A percentile compares a stretch with the other conserved stretches of the same genome.
Evolutionary conservation across 2,113 vertebrate species (phyloP).

Genomic region (Dasypus novemcinctus): DNA sequence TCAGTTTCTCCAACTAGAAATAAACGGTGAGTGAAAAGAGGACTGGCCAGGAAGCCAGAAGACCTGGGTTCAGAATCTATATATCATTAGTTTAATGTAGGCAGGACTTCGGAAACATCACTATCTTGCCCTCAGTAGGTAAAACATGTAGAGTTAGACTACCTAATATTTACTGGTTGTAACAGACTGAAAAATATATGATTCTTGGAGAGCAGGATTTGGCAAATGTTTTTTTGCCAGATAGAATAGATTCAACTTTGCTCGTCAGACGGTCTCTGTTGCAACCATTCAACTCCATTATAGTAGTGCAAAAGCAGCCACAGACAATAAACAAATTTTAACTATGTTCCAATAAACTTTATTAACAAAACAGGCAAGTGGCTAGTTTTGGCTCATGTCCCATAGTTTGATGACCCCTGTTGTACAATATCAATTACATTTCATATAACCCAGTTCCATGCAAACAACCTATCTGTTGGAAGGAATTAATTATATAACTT

Average conservation of each 20-base stretch:
- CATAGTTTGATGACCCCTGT: too few relatives aligned
- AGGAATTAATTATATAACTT: not conserved
- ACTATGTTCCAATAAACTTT: too few relatives aligned
- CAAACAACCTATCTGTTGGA: not conserved
- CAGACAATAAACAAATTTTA: not conserved
- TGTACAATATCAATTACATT: not conserved
- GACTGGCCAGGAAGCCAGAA: not conserved
- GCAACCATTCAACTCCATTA: too few relatives aligned
- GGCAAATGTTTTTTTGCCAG: not conserved
- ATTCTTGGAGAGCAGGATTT: not conserved
- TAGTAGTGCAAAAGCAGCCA: not conserved
- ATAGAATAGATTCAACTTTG: not conserved
- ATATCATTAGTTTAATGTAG: constrained; percentile 33
- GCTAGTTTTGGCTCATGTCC: too few relatives aligned
- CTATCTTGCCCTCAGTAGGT: constrained; percentile 9
- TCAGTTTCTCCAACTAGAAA: not conserved
- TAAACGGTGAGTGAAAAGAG: not conserved
- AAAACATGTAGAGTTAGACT: not conserved
- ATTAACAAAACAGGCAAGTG: too few relatives aligned
- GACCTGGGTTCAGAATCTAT: not conserved
- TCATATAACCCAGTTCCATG: not conserved
- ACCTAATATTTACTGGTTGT: not conserved
- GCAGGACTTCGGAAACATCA: constrained; percentile 22
- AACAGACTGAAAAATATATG: constrained; percentile 11
- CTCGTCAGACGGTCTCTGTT: not conserved